phyloP scores from a whole-genome alignment of 2,888 invertebrate species.

The Merodon equestris region DNA sequence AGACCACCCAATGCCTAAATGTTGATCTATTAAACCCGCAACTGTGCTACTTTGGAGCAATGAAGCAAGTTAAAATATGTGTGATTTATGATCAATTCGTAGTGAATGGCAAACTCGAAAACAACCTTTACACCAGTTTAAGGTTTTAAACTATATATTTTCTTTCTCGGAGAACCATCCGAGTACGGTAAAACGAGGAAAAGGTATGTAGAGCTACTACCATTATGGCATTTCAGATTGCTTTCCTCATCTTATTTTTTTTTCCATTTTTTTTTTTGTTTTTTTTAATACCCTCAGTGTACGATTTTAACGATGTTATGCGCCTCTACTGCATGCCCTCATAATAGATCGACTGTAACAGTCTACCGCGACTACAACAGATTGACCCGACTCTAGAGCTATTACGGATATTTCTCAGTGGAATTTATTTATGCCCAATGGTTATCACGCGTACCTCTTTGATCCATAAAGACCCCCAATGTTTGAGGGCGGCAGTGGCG shows the following conservation, averaged over 20 bases:
- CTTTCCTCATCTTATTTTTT: too few species aligned
- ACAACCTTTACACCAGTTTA: too few species aligned
- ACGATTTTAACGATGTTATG: conserved; percentile 63
- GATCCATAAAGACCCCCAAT: conserved; percentile 77
- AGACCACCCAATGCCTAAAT: too few species aligned
- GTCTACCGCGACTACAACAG: conserved; percentile 29
- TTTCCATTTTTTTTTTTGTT: conserved; percentile 12
- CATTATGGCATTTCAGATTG: conserved; percentile 17
- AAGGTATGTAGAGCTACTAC: conserved; percentile 13
- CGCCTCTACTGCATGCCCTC: conserved; percentile 60
- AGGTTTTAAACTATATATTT: too few species aligned
- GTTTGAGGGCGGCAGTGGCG: conserved; percentile 46
- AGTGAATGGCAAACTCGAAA: too few species aligned
- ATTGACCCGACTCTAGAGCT: conserved; percentile 65
- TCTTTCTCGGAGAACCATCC: too few species aligned
- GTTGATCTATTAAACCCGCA: too few species aligned
- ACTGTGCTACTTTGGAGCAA: too few species aligned
- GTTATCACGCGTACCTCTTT: conserved; percentile 79
- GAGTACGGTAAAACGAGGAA: too few species aligned
- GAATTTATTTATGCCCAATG: conserved; percentile 75
- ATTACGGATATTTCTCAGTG: conserved; percentile 65
- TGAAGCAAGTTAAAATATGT: too few species aligned
- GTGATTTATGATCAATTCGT: too few species aligned
- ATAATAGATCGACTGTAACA: conserved; percentile 58
- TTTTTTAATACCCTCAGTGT: conserved; percentile 50